Conservation (phyloP, 2,797 vertebrate species). For the Halcyon leucocephala region DNA sequence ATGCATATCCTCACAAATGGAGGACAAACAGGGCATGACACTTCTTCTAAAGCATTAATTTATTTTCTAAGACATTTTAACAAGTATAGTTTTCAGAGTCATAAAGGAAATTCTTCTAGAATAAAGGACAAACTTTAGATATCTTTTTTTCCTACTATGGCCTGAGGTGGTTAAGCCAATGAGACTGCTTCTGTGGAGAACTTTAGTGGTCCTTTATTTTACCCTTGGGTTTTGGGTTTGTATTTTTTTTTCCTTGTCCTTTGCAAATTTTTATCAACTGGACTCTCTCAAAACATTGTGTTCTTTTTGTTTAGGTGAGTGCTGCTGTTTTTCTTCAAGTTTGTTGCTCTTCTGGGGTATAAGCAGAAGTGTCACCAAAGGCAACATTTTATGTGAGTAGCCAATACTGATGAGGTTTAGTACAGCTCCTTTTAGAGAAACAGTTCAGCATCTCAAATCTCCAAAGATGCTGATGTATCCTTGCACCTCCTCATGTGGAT, state of each 20-base stretch:
- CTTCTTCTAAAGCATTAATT: not conserved
- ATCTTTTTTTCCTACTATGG: not conserved
- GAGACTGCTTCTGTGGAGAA: not conserved
- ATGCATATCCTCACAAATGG: not conserved
- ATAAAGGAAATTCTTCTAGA: not conserved
- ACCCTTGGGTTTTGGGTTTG: not conserved
- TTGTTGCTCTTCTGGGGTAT: not conserved
- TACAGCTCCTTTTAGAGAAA: not conserved
- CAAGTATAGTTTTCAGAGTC: not conserved
- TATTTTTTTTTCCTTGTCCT: not conserved
- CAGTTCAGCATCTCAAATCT: not conserved
- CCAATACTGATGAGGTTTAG: not conserved
- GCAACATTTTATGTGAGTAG: not conserved
- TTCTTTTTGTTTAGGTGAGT: not conserved
- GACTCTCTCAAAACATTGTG: not conserved
- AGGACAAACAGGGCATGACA: not conserved
- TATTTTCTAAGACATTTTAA: not conserved
- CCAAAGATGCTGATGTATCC: not conserved
- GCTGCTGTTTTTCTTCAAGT: not conserved
- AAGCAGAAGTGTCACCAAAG: not conserved
- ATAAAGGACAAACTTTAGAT: not conserved
- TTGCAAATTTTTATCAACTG: not conserved
- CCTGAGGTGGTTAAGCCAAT: not conserved
- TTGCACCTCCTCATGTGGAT: not conserved
- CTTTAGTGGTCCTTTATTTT: not conserved